Conservation (phyloP, 2,113 vertebrate genomes). For the Speoplatyrhinus poulsoni region DNA sequence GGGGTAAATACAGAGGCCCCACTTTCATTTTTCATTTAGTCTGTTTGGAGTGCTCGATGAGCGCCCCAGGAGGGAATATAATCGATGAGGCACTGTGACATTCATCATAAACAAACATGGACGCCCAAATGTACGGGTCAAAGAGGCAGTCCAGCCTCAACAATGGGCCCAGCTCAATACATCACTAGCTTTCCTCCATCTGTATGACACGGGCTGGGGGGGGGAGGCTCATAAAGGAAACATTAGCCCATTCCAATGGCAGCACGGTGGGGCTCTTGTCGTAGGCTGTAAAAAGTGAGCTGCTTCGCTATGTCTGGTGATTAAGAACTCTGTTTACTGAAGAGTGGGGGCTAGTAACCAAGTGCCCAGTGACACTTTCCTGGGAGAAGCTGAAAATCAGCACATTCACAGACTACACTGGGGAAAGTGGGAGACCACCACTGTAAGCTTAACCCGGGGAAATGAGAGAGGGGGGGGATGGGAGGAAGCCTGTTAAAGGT, state of each 20-base stretch:
- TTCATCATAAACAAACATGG: slow-evolving; percentile 70
- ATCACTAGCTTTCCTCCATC: slow-evolving; percentile 53
- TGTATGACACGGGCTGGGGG: slow-evolving; percentile 38
- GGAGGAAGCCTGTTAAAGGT: slow-evolving; percentile 63
- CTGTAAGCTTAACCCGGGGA: slow-evolving; percentile 44
- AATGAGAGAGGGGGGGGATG: slow-evolving; percentile 37
- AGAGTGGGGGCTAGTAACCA: slow-evolving; percentile 1
- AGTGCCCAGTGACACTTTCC: slow-evolving; percentile 39
- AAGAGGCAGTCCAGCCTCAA: slow-evolving; percentile 33
- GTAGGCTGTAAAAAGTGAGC: slow-evolving; percentile 45
- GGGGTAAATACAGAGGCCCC: slow-evolving; percentile 41
- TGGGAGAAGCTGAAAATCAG: slow-evolving; percentile 66
- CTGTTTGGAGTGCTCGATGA: slow-evolving; percentile 67
- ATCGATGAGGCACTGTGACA: slow-evolving; percentile 71
- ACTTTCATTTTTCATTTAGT: slow-evolving; percentile 76
- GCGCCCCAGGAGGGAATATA: slow-evolving; percentile 61
- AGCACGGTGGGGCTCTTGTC: slow-evolving; percentile 52
- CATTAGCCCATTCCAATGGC: slow-evolving; percentile 62
- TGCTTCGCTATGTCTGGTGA: slow-evolving; percentile 40
- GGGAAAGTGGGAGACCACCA: slow-evolving; percentile 46
- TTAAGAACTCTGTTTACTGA: slow-evolving; percentile 54
- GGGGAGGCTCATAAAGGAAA: slow-evolving; percentile 30
- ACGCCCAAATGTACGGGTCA: slow-evolving; percentile 34
- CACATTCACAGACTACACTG: slow-evolving; percentile 50
- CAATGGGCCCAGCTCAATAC: slow-evolving; percentile 54